Base-by-base conservation (phyloP, 2,113 vertebrate species). In the Pteronura brasiliensis region DNA sequence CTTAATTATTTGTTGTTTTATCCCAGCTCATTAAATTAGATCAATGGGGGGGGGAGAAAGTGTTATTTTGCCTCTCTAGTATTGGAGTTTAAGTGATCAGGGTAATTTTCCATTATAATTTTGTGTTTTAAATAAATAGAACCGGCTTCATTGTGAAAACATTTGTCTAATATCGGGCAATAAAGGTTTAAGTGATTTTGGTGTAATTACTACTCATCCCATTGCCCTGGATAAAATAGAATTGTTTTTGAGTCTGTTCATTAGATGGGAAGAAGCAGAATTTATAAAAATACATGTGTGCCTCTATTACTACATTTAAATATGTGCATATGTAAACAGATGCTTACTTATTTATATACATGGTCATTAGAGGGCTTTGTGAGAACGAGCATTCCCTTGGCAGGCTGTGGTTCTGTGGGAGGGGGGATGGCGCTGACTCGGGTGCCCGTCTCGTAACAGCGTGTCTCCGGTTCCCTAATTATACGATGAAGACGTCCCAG, bases 81-180 rank as follows among this genome's bases (percentile, higher is more conserved):
- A 36, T 72, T 92, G n/a, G 47, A 69, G 88, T 94, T 88, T 80
- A 91, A 87, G 86, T 36, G 83, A 95, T 92, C n/a, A 29, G 90
- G 81, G 94, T 92, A 95, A 96, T 98, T 97, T 97, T 83, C 96
- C 97, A 77, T 97, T 88, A 79, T 76, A 79, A 88, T 83, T 86
- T 89, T 67, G 76, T 80, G 79, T 95, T 92, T 95, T 96, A 94
- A 95, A 94, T 97, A 97, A 84, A 95, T 39, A 74, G 81, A 89
- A 55, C 76, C 39, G 10, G 72, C 47, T 88, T 97, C 88, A 47
- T 81, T 84, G 93, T 90, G 69, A 57, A 94, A 88, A 95, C 61
- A 4, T 29, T 79, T 82, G 85, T 82, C 95, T 96, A n/a, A 72
- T 87, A 61, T 77, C 31, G 65, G 76, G 49, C 85, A 79, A 63